Evolutionary conservation across 2,797 vertebrate species (phyloP).

Genomic region (Atherinosoma microstoma): DNA sequence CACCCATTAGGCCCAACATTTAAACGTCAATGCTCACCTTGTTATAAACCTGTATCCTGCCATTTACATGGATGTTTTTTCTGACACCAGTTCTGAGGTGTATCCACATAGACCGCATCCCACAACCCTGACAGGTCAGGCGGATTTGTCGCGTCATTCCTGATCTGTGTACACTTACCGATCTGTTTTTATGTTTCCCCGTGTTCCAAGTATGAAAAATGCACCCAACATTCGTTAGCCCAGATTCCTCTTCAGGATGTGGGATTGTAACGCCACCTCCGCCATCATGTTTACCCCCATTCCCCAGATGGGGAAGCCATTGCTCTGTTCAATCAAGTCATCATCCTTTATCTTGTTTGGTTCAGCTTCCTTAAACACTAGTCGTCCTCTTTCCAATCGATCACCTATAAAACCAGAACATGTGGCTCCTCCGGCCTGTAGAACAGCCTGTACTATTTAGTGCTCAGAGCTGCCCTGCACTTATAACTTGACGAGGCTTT

Average conservation of each 20-base stretch:
- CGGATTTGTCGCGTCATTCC: too few species aligned
- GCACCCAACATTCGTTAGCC: too few species aligned
- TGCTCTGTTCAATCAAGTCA: too few species aligned
- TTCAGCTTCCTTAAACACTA: neutral
- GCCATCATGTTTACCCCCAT: neutral
- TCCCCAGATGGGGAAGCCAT: neutral
- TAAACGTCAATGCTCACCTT: neutral
- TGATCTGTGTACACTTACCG: neutral
- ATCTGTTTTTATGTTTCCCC: too few species aligned
- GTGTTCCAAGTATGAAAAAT: too few species aligned
- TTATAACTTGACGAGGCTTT: neutral
- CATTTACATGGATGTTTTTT: too few species aligned
- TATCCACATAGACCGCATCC: neutral
- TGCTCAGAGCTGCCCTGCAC: too few species aligned
- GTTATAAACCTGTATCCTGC: too few species aligned
- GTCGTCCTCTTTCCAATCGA: too few species aligned
- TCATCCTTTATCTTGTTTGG: neutral
- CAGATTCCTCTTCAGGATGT: neutral
- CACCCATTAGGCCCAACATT: neutral
- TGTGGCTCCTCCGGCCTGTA: too few species aligned
- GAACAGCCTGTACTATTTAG: too few species aligned
- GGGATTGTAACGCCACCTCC: neutral
- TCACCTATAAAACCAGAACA: too few species aligned
- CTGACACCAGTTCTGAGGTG: neutral
- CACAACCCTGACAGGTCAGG: neutral